phyloP scores from a whole-genome alignment of 2,888 invertebrate genomes.

The Dione juno region DNA sequence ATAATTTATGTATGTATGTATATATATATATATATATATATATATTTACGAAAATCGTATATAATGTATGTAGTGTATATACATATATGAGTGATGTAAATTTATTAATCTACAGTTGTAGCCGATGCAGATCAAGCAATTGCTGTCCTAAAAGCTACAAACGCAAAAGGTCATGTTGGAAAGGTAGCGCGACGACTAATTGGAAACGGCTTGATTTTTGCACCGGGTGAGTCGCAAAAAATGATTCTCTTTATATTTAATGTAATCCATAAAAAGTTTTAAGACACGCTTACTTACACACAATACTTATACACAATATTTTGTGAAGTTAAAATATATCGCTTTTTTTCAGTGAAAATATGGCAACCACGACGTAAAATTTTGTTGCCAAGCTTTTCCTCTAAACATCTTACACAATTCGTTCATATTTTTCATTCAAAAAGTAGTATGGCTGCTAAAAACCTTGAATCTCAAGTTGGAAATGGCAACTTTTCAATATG shows the following conservation, averaged over 20 bases:
- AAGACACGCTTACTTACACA: too few species aligned
- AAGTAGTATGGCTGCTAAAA: not conserved
- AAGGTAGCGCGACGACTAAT: not conserved
- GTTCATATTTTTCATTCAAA: conserved; percentile 15
- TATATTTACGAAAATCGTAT: too few species aligned
- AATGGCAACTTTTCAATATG: conserved; percentile 1
- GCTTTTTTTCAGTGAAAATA: not conserved
- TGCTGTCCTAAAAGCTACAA: not conserved
- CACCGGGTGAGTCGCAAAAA: not conserved
- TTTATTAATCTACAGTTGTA: not conserved
- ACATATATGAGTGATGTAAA: too few species aligned
- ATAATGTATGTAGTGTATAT: too few species aligned
- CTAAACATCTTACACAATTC: conserved; percentile 3
- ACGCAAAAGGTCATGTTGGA: not conserved
- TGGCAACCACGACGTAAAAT: conserved; percentile 12
- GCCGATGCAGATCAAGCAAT: not conserved
- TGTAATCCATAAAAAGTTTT: too few species aligned
- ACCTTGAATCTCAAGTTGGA: conserved; percentile 3
- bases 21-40: too few species aligned
- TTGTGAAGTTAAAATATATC: not conserved
- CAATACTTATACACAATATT: too few species aligned
- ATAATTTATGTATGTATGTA: too few species aligned
- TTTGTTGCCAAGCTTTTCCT: not conserved
- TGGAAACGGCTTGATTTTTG: not conserved
- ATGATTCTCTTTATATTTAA: not conserved